Percentiles rank a stretch among this genome's conserved stretches.
Evolutionary conservation across 2,113 vertebrate species (phyloP).

Genomic region (Brachyhypopomus gauderio): DNA sequence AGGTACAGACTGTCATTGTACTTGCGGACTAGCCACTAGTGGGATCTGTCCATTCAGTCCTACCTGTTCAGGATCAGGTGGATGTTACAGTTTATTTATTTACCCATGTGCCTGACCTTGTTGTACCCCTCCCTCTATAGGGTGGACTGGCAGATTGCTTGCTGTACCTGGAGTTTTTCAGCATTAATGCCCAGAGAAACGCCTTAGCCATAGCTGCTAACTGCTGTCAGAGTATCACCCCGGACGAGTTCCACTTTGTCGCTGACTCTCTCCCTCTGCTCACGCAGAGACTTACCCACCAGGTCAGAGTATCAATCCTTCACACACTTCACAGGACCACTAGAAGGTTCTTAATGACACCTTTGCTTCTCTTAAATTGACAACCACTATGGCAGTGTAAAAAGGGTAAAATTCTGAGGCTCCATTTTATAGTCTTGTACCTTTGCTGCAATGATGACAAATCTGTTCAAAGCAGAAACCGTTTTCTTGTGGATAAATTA

Average conservation of each 20-base stretch:
- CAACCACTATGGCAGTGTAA: too few relatives aligned
- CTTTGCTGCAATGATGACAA: too few relatives aligned
- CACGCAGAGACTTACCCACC: slow-evolving; percentile 96
- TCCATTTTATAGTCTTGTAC: too few relatives aligned
- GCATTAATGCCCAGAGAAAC: slow-evolving; percentile 99
- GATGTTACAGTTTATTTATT: background rate
- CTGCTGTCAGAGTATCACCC: slow-evolving; percentile 98
- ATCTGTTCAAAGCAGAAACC: too few relatives aligned
- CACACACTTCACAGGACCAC: too few relatives aligned
- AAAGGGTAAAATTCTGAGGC: too few relatives aligned
- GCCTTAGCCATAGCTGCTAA: slow-evolving; percentile 97
- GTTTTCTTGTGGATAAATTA: too few relatives aligned
- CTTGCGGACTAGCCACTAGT: too few relatives aligned
- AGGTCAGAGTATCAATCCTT: slow-evolving; percentile 71
- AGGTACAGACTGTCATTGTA: too few relatives aligned
- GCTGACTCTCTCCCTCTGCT: slow-evolving; percentile 95
- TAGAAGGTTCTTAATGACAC: too few relatives aligned
- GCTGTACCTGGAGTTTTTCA: slow-evolving; percentile 98
- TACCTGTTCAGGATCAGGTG: background rate
- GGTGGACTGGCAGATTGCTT: slow-evolving; percentile 95
- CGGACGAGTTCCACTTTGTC: slow-evolving; percentile 99
- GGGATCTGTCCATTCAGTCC: too few relatives aligned
- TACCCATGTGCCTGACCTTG: background rate
- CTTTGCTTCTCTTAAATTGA: too few relatives aligned
- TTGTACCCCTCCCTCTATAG: slow-evolving; percentile 66